phyloP scores from a whole-genome alignment of 2,113 vertebrate species.

The Labeo catla region DNA sequence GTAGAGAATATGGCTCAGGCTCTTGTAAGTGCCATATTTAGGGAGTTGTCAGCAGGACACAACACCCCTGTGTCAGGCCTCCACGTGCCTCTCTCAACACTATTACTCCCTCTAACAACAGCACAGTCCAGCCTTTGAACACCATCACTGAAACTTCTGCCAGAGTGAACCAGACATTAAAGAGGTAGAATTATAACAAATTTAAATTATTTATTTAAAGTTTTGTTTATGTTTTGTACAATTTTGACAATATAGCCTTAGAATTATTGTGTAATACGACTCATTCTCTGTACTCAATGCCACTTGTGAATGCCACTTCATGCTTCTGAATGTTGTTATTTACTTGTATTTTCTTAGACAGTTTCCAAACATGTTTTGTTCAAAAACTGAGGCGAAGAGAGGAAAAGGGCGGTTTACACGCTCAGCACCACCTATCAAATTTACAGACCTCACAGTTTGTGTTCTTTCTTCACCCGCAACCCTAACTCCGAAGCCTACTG shows the following conservation, averaged over 20 bases:
- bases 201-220: no score
- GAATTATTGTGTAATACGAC: neutral
- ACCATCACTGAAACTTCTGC: neutral
- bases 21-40: neutral
- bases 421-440: neutral
- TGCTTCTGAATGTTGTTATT: neutral
- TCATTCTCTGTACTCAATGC: neutral
- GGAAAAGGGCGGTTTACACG: neutral
- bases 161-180: neutral
- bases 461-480: neutral
- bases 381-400: neutral
- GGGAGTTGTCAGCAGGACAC: neutral
- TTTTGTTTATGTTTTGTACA: neutral
- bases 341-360: constrained; percentile 3
- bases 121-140: neutral
- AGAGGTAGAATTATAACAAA: constrained; percentile 1
- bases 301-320: neutral
- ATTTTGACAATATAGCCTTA: neutral
- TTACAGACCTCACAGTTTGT: neutral
- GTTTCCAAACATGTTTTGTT: neutral
- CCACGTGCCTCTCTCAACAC: neutral
- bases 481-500: neutral
- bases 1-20: constrained; percentile 13
- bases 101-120: neutral
- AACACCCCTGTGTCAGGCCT: neutral